Evolutionary conservation across 2,888 invertebrate genomes (phyloP), one percentile per base, ranked within the genome.

Genomic region (Ormyrus nitidulus): DNA sequence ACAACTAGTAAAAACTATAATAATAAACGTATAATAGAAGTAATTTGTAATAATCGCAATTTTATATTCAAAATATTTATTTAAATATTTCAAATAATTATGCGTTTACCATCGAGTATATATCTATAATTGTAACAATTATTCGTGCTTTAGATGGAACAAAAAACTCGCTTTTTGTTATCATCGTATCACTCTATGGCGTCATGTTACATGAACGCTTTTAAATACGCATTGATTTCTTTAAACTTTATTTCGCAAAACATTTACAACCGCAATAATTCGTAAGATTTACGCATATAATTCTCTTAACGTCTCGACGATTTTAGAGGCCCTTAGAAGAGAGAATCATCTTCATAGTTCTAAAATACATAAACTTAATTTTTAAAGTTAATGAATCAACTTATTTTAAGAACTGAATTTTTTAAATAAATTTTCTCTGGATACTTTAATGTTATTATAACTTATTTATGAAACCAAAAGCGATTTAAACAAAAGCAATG

Each of bases 51-150:
- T 70, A 71, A 46, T 72, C 53, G 68, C 58, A 71, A 58, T 49
- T 65, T 66, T n/a, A 74, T 71, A 75, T 81, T 81, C 69, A 80
- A 79, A 80, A 80, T 77, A 72, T 72, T 58, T 72, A 34, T 34
- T 66, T 61, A 71, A 62, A 68, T 75, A 75, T 77, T 77, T 78
- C 56, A 84, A 83, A 84, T 82, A 83, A 83, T 84, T 83, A 84
- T 81, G 80, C 71, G 56, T 53, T 73, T 75, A 49, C 65, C 66
- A 71, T 74, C 74, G 65, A 75, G 66, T 76, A 76, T 77, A 34
- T 54, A 69, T 44, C 51, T 68, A 77, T 79, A 76, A 76, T 70
- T 13, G 46, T 73, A 77, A 82, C 73, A 82, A 79, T 74, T 54
- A 65, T 71, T 76, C 66, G 72, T 77, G 62, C 53, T 62, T 19